Base-by-base conservation (phyloP, 2,888 invertebrate species). In the Yponomeuta plumbellus region DNA sequence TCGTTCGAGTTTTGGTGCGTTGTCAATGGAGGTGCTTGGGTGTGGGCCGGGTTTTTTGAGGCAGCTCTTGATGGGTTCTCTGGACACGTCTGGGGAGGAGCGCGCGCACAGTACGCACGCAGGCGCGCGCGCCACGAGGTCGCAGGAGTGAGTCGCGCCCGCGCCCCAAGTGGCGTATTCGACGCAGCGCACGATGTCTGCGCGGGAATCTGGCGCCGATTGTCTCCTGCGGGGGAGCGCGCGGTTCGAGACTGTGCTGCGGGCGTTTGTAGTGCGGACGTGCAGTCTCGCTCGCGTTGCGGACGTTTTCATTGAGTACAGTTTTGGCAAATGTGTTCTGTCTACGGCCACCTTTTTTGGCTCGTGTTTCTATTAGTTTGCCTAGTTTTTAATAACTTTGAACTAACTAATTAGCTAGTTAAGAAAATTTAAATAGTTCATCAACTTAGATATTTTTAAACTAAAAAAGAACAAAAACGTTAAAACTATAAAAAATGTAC, bases 131-230 rank as follows among this genome's bases (percentile, higher is more conserved):
- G 88, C 87, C 62, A 91, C 88, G 66, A 91, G 84, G 75, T 91
- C 91, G 72, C 91, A 91, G 0, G 86, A 81, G 70, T 76, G 84
- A 8, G 84, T 76, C 57, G 80, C 71, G 66, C 70, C 75, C 69
- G 66, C 72, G 76, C 23, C 75, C 80, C 11, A 75, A 67, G 67
- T 77, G 78, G 75, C 79, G 83, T 88, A 87, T 69, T 91, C 90
- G 1, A 90, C 90, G 75, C 91, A 89, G 44, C 87, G 86, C 64
- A 92, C 90, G 71, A 91, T 91, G 72, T 91, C 91, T 0, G 91
- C 89, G 44, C 88, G 80, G 70, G 84, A 84, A 77, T 88, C 88
- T 0, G 85, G 84, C 22, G 78, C 81, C 1, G 87, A 87, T 64
- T 79, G 81, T 66, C 86, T 73, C 68, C 86, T 85, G 77, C 0